Evolutionary conservation across 2,797 vertebrate species (phyloP).

Genomic region (Otolemur crassicaudatus): DNA sequence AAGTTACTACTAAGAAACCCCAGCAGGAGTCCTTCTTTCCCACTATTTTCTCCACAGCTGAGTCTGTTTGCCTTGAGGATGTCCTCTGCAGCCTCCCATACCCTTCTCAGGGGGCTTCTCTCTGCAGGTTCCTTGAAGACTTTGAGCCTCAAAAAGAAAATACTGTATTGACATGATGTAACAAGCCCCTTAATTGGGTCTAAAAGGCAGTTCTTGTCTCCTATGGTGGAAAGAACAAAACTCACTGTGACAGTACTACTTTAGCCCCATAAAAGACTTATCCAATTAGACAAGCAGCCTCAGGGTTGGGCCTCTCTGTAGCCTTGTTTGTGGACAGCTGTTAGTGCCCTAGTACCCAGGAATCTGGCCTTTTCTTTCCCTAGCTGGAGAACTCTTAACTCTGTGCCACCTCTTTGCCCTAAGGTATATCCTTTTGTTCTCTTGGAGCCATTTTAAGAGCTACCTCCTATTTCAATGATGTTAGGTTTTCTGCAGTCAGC

Average conservation of each 20-base stretch:
- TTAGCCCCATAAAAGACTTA: neutral
- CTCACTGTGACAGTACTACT: neutral
- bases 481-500: constrained; percentile 3
- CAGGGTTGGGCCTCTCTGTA: neutral
- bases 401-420: neutral
- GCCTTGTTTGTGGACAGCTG: neutral
- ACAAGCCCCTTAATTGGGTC: neutral
- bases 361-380: neutral
- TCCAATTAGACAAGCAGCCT: neutral
- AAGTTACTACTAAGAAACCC: neutral
- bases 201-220: neutral
- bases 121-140: neutral
- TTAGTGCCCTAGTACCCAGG: neutral
- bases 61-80: neutral
- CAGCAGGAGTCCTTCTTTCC: neutral
- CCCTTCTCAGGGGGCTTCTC: neutral
- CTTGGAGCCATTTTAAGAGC: constrained; percentile 21
- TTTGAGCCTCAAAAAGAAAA: neutral
- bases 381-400: neutral
- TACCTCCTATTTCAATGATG: neutral
- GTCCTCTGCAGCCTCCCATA: neutral
- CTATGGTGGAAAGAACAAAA: neutral
- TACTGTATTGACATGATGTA: neutral
- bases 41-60: neutral
- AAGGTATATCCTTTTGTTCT: neutral